phyloP scores from a whole-genome alignment of 2,113 vertebrate genomes.

The Cardinalis cardinalis region DNA sequence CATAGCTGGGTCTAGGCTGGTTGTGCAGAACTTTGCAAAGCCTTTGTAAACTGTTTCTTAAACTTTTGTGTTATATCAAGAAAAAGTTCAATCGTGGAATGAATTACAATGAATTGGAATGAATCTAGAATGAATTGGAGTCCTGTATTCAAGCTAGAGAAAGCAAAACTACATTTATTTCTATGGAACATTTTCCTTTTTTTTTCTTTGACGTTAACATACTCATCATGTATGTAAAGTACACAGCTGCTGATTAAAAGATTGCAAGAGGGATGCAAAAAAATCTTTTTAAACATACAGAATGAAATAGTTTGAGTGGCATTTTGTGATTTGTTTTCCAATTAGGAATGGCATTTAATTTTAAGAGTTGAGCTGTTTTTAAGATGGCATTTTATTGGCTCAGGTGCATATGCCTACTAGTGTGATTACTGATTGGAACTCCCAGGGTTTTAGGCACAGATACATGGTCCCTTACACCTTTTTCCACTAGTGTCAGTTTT shows the following conservation, averaged over 20 bases:
- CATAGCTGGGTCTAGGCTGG: not conserved
- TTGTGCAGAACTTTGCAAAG: not conserved
- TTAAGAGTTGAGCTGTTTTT: conserved; percentile 4
- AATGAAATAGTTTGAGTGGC: conserved; percentile 16
- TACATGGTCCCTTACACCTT: not conserved
- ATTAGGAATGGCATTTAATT: conserved; percentile 41
- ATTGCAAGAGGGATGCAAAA: conserved; percentile 1
- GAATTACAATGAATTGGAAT: not conserved
- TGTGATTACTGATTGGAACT: not conserved
- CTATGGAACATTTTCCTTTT: not conserved
- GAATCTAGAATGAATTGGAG: not conserved
- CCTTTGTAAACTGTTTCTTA: not conserved
- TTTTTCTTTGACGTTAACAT: not conserved
- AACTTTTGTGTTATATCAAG: not conserved
- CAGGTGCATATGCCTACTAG: not conserved
- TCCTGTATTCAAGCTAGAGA: not conserved
- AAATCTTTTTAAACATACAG: not conserved
- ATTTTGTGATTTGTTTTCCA: conserved; percentile 46
- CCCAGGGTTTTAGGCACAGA: not conserved
- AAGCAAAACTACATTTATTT: not conserved
- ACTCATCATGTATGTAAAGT: conserved; percentile 20
- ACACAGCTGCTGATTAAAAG: conserved; percentile 43
- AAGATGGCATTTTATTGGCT: not conserved
- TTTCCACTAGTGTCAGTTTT: not conserved
- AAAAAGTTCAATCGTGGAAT: not conserved